Evolutionary conservation across 2,113 vertebrate species (phyloP).

Genomic region (Peromyscus californicus): DNA sequence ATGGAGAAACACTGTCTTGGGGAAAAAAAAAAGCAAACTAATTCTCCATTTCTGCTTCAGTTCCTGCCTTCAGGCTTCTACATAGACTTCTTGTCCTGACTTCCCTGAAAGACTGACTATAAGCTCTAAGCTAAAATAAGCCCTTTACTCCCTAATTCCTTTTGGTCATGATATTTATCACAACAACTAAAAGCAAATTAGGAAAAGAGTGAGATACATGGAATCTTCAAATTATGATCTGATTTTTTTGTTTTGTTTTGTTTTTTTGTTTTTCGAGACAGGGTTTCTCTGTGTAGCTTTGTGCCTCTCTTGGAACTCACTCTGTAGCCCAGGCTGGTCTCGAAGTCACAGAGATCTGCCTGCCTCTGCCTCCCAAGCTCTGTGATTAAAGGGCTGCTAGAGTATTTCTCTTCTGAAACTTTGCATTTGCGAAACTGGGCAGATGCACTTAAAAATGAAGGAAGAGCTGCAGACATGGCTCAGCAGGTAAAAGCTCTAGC

Average conservation of each 20-base stretch:
- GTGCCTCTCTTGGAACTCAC: no score
- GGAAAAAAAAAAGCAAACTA: no score
- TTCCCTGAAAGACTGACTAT: background rate
- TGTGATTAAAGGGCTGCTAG: slow-evolving; percentile 11
- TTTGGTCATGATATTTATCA: no score
- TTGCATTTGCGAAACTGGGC: slow-evolving; percentile 82
- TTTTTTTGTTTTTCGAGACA: no score
- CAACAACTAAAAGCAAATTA: background rate
- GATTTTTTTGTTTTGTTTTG: slow-evolving; percentile 59
- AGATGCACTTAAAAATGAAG: slow-evolving; percentile 80
- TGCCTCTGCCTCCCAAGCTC: no score
- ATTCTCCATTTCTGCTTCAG: background rate
- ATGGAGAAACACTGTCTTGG: no score
- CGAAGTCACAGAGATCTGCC: no score
- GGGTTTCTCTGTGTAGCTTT: no score
- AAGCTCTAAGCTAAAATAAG: background rate
- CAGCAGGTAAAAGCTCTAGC: background rate
- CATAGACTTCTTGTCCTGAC: background rate
- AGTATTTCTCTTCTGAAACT: slow-evolving; percentile 83
- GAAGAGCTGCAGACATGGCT: background rate
- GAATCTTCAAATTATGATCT: slow-evolving; percentile 69
- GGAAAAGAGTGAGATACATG: slow-evolving; percentile 64
- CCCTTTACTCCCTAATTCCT: background rate
- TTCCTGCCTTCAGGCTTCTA: background rate
- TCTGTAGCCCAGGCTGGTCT: no score